Conservation (phyloP, 2,888 invertebrate species). For the Pachydiplax longipennis region DNA sequence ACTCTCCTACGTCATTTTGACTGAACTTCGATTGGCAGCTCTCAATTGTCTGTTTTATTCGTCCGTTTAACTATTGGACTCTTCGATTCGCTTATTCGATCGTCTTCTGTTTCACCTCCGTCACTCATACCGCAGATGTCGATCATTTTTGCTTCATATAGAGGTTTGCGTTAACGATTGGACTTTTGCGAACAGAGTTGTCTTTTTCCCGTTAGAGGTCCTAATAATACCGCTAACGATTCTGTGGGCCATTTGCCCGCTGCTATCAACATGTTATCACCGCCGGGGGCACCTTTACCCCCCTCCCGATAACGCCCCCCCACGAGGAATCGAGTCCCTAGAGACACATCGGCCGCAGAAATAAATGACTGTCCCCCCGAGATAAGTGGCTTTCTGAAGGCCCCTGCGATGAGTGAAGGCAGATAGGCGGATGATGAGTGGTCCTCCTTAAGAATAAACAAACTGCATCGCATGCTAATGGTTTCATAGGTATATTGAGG, state of each 20-base stretch:
- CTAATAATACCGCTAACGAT: not conserved
- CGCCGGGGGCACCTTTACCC: not conserved
- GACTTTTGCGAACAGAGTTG: not conserved
- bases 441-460: too few relatives aligned
- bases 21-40: too few relatives aligned
- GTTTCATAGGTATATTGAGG: too few relatives aligned
- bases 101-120: too few relatives aligned
- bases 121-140: too few relatives aligned
- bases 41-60: too few relatives aligned
- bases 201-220: not conserved
- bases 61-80: too few relatives aligned
- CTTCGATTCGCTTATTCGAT: too few relatives aligned
- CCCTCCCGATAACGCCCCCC: not conserved
- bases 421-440: not conserved
- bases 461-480: too few relatives aligned
- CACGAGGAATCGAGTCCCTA: not conserved
- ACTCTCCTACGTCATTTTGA: too few relatives aligned
- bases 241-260: not conserved
- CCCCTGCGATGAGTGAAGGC: not conserved
- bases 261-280: not conserved
- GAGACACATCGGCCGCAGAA: not conserved
- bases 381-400: not conserved
- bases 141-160: too few relatives aligned
- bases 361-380: not conserved
- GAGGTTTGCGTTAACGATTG: not conserved